Percentiles rank a stretch among this genome's conserved stretches.
Conservation (phyloP, 2,888 invertebrate genomes). For the Artemia sp. region DNA sequence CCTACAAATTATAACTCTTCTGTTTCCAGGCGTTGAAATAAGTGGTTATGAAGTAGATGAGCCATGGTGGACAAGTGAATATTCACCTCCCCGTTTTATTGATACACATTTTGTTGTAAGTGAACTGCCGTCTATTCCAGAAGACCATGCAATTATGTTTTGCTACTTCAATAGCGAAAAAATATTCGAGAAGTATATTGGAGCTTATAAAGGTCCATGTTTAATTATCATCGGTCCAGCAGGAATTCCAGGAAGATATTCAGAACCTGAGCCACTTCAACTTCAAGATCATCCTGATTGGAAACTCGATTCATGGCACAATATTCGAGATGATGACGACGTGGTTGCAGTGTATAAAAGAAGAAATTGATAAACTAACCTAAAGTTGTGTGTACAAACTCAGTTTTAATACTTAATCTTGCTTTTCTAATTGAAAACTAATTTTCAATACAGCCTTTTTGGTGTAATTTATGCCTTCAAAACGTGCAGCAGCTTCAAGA, state of each 20-base stretch:
- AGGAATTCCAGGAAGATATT: conserved; percentile 10
- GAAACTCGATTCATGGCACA: conserved; percentile 10
- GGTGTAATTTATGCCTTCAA: too few relatives aligned
- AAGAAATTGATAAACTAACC: background rate
- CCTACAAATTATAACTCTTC: too few relatives aligned
- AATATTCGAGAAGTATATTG: conserved; percentile 5
- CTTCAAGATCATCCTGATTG: conserved; percentile 14
- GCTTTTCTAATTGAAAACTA: background rate
- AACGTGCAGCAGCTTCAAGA: too few relatives aligned
- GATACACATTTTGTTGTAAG: background rate
- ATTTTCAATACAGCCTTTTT: too few relatives aligned
- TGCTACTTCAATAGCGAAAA: conserved; percentile 13
- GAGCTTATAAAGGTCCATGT: background rate
- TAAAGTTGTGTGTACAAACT: background rate
- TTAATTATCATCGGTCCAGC: conserved; percentile 3
- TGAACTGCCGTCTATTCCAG: background rate
- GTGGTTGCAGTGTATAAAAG: background rate
- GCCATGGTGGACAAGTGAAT: conserved; percentile 10
- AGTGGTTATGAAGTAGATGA: conserved; percentile 5
- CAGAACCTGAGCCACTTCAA: background rate
- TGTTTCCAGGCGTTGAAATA: background rate
- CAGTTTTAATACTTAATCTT: background rate
- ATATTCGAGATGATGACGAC: conserved; percentile 5
- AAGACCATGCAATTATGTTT: conserved; percentile 2
- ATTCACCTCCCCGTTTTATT: conserved; percentile 13